Evolutionary conservation across 2,797 vertebrate genomes (phyloP).

Genomic region (Meda fulgida): DNA sequence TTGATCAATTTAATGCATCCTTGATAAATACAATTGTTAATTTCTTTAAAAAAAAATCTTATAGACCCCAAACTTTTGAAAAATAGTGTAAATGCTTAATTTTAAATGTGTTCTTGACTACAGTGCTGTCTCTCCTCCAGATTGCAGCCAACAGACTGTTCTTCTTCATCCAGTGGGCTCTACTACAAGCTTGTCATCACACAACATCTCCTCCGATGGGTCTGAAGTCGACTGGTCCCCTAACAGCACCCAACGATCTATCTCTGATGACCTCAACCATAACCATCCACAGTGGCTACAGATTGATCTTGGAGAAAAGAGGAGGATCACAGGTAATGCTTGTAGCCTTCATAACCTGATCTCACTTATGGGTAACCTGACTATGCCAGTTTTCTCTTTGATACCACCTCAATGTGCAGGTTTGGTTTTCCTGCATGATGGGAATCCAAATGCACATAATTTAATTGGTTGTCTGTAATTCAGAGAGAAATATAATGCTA

Average conservation of each 20-base stretch:
- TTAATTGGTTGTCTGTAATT: background rate
- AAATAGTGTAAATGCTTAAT: background rate
- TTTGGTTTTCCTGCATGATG: background rate
- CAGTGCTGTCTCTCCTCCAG: slow-evolving; percentile 59
- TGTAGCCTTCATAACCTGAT: background rate
- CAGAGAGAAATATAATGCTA: background rate
- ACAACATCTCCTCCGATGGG: slow-evolving; percentile 68
- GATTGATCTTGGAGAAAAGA: slow-evolving; percentile 85
- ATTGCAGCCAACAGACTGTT: slow-evolving; percentile 74
- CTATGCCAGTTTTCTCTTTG: background rate
- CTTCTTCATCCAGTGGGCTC: slow-evolving; percentile 70
- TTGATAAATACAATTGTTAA: background rate
- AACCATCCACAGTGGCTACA: slow-evolving; percentile 76
- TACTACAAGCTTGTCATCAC: slow-evolving; percentile 77
- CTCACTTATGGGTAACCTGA: background rate
- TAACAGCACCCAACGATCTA: slow-evolving; percentile 66
- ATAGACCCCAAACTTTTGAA: background rate
- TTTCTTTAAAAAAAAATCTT: background rate
- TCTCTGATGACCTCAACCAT: slow-evolving; percentile 64
- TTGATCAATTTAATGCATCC: background rate
- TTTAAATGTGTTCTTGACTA: background rate
- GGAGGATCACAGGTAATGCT: slow-evolving; percentile 81
- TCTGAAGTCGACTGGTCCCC: slow-evolving; percentile 72
- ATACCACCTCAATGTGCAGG: background rate
- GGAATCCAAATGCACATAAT: background rate